phyloP scores from a whole-genome alignment of 2,113 vertebrate genomes.

The Odocoileus hemionus region DNA sequence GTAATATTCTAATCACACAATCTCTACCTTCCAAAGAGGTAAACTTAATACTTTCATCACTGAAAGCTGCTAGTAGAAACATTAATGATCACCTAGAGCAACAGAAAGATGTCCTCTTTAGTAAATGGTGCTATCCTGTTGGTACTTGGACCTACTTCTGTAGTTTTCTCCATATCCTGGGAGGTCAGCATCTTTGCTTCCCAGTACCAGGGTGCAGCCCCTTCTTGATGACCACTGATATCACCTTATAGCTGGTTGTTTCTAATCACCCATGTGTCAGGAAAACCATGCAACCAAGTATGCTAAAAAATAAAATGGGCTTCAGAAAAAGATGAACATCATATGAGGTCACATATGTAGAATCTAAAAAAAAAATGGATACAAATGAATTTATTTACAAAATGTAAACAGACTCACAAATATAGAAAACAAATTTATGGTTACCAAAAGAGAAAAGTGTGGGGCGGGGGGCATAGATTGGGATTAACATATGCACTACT shows the following conservation, averaged over 20 bases:
- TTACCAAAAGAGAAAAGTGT: not conserved
- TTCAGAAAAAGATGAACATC: not conserved
- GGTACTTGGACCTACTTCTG: not conserved
- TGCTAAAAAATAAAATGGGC: conserved; percentile 8
- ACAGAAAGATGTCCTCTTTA: not conserved
- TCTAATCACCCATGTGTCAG: not conserved
- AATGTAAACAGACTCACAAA: not conserved
- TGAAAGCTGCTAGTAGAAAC: not conserved
- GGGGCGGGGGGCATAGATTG: not conserved
- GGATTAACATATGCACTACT: not conserved
- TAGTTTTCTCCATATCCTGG: not conserved
- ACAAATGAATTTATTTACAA: not conserved
- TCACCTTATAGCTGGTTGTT: not conserved
- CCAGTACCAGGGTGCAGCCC: not conserved
- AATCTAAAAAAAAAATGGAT: not conserved
- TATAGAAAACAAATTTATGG: not conserved
- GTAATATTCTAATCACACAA: not conserved
- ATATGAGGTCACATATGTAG: not conserved
- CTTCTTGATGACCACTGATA: not conserved
- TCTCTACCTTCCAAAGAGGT: not conserved
- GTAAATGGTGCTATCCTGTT: not conserved
- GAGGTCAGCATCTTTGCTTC: not conserved
- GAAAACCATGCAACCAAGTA: not conserved
- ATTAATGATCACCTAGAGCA: not conserved
- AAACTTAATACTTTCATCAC: conserved; percentile 9